Base-by-base conservation (phyloP, 2,797 vertebrate genomes). In the Lacerta viridis region DNA sequence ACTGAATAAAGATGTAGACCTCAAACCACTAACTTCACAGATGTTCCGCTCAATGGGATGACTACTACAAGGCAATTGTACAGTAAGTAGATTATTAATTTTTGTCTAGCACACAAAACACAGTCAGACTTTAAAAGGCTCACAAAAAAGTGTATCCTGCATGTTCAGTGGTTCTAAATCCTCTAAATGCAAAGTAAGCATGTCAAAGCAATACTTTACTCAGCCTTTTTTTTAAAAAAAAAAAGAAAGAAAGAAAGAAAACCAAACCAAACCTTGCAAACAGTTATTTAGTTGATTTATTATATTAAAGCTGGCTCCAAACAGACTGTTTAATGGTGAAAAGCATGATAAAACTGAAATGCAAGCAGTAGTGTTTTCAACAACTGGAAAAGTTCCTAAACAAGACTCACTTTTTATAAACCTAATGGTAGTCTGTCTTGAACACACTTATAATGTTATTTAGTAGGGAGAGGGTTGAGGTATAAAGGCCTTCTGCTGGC, bases 391-490 rank as follows among this genome's bases (percentile, higher is more conserved):
- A n/a, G 20, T 50, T 88, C 15, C 23, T 77, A 39, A 41, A 29
- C 27, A 81, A 79, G 15, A 85, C 33, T 89, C 64, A 25, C 2
- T 69, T 91, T 90, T 91, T 87, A 11, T 27, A 76, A n/a, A 72
- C 78, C 50, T 78, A 76, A 91, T 59, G 66, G 20, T 18, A 80
- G 59, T 91, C 64, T 39, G 43, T 78, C 36, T 84, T 88, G 15
- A 91, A 80, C 85, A 91, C 91, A 91, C 83, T 83, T 82, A 59
- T 50, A 84, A 64, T 76, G 85, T 23, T 88, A 90, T 90, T 92
- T 93, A 87, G 76, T 87, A 33, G 6, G 82, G 0, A 1, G 59
- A 75, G 8, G 81, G 64, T 85, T 87, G 90, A 93, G 81, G 78
- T 74, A 76, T 69, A 92, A 90, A 78, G 69, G 83, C 39, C 91